These are phyloP conservation scores for Speoplatyrhinus poulsoni DNA, from an alignment of 2,113 vertebrate species.

Conservation along the genomic window DNA sequence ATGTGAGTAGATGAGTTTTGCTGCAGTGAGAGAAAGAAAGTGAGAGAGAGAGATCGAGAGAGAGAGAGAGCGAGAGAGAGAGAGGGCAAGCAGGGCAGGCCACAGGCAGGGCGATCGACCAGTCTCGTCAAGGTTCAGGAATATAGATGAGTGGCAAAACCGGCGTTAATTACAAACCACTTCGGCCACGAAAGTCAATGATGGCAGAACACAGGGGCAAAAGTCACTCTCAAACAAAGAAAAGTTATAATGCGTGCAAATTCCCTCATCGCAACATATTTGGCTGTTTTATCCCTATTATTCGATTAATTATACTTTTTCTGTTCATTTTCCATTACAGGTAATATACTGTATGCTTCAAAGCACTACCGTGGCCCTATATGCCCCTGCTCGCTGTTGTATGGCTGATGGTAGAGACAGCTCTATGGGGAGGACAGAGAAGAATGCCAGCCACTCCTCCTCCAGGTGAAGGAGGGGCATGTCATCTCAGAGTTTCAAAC, in stretches of 20 bases:
- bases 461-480: no score
- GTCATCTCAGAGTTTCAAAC: no score
- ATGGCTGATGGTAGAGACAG: no score
- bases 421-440: no score
- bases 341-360: no score
- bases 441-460: no score
- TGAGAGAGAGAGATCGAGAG: slow-evolving; percentile 12
- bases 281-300: slow-evolving; percentile 1
- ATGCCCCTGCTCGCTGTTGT: no score
- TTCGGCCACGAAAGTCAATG: slow-evolving; percentile 74
- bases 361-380: no score
- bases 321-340: no score
- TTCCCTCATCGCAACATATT: slow-evolving; percentile 42
- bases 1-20: slow-evolving; percentile 20
- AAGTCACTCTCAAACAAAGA: slow-evolving; percentile 61
- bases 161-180: slow-evolving; percentile 77
- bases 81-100: slow-evolving; percentile 36
- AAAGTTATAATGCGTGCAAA: slow-evolving; percentile 54
- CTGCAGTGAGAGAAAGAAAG: slow-evolving; percentile 19
- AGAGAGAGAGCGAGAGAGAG: slow-evolving; percentile 11
- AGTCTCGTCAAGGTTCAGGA: slow-evolving; percentile 65
- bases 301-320: not conserved
- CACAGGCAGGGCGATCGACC: slow-evolving; percentile 70
- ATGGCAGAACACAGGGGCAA: slow-evolving; percentile 53
- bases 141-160: slow-evolving; percentile 75